Conservation (phyloP, 2,888 invertebrate species). For the Cantharis lateralis region DNA sequence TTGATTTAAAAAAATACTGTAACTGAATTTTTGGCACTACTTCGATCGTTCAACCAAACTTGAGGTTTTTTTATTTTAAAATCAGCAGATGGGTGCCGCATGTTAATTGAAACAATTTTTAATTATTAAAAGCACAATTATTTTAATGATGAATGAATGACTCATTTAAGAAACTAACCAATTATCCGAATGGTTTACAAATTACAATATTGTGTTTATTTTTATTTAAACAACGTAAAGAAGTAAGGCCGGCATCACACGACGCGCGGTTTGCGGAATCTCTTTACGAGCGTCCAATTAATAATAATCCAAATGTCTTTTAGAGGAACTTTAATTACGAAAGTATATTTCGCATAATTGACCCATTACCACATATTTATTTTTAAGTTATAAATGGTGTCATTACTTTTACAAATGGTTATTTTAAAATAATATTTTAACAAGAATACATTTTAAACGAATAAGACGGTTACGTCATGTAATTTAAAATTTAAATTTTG, state of each 20-base stretch:
- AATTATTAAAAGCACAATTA: not conserved
- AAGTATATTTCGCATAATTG: not conserved
- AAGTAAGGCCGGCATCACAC: not conserved
- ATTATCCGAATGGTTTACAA: not conserved
- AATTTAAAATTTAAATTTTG: not conserved
- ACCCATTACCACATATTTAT: not conserved
- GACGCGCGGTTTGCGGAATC: not conserved
- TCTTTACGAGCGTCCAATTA: not conserved
- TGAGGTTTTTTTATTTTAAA: not conserved
- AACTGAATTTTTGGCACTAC: no score
- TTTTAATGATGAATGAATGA: not conserved
- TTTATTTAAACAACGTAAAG: not conserved
- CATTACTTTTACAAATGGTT: not conserved
- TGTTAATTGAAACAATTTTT: not conserved
- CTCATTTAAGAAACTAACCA: not conserved
- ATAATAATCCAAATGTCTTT: not conserved
- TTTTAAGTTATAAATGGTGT: not conserved
- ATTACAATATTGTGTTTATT: not conserved
- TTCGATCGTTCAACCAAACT: not conserved
- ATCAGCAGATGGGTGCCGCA: not conserved
- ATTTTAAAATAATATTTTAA: not conserved
- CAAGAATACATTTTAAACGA: not conserved
- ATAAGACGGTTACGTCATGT: not conserved
- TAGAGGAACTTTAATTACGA: not conserved
- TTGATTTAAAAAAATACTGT: no score